Conservation (phyloP, 2,113 vertebrate species). For the Oreamnos americanus region DNA sequence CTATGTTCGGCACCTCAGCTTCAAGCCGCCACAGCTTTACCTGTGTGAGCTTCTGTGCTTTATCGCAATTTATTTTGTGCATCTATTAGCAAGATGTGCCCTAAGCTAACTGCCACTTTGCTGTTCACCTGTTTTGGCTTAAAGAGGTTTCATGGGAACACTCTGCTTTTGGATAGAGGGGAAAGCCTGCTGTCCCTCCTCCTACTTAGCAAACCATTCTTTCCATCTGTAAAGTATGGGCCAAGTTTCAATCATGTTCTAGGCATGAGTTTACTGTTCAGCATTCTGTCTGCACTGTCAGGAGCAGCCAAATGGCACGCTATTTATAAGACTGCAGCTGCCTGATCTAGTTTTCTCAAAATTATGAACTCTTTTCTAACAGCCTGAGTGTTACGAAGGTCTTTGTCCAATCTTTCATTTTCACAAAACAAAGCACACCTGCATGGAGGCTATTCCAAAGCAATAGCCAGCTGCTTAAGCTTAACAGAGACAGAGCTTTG, state of each 20-base stretch:
- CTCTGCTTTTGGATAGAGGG: not conserved
- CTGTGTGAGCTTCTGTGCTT: not conserved
- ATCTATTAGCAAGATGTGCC: not conserved
- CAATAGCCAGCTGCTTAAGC: not conserved
- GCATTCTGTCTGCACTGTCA: not conserved
- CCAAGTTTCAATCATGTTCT: not conserved
- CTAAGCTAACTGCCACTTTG: not conserved
- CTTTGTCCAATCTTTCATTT: constrained; percentile 38
- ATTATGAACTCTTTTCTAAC: not conserved
- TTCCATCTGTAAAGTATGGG: not conserved
- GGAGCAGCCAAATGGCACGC: constrained; percentile 32
- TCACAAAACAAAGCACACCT: not conserved
- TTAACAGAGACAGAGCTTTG: not conserved
- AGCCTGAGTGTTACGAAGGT: not conserved
- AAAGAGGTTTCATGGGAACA: not conserved
- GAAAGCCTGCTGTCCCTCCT: not conserved
- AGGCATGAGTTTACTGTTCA: not conserved
- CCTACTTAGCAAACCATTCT: not conserved
- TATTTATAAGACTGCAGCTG: constrained; percentile 16
- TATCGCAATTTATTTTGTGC: not conserved
- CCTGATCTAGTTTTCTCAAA: not conserved
- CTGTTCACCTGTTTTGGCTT: not conserved
- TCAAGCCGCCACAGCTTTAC: not conserved
- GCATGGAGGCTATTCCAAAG: not conserved
- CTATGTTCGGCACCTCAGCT: not conserved